Conservation (phyloP, 2,113 vertebrate species). For the Tachuris rubrigastra region DNA sequence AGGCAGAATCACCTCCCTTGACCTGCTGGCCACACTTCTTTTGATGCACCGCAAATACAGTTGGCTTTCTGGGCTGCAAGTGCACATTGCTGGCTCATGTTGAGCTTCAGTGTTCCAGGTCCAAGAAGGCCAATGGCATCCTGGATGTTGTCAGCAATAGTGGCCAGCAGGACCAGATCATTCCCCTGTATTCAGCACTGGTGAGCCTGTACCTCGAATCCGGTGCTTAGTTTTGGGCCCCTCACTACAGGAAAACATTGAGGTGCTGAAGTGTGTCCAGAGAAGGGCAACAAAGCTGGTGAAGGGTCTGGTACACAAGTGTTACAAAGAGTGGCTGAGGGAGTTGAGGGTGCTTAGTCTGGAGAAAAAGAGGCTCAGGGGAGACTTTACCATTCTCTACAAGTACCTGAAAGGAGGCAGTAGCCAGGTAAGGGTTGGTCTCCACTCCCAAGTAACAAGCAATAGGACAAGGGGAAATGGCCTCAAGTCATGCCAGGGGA, state of each 20-base stretch:
- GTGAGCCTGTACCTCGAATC: neutral
- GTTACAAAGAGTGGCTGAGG: neutral
- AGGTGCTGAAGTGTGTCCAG: neutral
- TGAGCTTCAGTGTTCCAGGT: neutral
- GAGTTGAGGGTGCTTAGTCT: neutral
- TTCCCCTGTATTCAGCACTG: neutral
- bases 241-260: too few relatives aligned
- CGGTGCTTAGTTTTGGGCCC: neutral
- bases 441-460: neutral
- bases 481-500: neutral
- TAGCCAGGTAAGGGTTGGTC: neutral
- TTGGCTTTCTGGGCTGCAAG: neutral
- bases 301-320: neutral
- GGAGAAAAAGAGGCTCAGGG: neutral
- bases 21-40: neutral
- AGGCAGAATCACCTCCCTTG: neutral
- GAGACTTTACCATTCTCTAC: neutral
- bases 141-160: neutral
- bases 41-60: neutral
- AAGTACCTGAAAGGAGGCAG: neutral
- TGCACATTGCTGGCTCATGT: neutral
- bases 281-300: neutral
- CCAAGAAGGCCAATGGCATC: neutral
- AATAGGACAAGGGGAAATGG: neutral
- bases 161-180: neutral